Evolutionary conservation across 2,888 invertebrate species (phyloP).

Genomic region (Dryadula phaetusa): DNA sequence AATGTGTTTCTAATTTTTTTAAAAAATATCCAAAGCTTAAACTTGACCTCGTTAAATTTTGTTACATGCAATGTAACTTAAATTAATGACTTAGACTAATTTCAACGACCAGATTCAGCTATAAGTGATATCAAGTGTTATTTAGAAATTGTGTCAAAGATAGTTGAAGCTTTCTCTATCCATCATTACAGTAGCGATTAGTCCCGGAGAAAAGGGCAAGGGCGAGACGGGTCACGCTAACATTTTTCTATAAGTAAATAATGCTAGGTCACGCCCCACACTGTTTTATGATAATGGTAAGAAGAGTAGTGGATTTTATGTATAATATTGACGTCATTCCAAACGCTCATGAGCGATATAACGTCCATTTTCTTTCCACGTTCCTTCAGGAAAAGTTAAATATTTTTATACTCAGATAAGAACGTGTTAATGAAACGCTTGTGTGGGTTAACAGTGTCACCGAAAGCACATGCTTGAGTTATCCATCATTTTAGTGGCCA

Average conservation of each 20-base stretch:
- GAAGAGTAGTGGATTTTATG: constrained; percentile 1
- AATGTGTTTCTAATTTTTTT: neutral
- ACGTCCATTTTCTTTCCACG: neutral
- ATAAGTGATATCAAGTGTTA: neutral
- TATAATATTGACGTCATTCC: constrained; percentile 14
- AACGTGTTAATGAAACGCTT: constrained; percentile 34
- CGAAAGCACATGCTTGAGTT: constrained; percentile 59
- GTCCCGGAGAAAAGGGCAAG: constrained; percentile 17
- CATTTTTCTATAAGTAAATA: constrained; percentile 22
- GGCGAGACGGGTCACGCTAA: constrained; percentile 23
- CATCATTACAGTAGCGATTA: constrained; percentile 6
- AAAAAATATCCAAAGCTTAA: neutral
- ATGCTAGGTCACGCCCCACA: constrained; percentile 18
- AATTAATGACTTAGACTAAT: neutral
- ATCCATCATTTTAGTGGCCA: constrained; percentile 75
- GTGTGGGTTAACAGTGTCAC: constrained; percentile 50
- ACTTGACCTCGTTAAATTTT: constrained; percentile 20
- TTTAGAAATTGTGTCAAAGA: constrained; percentile 6
- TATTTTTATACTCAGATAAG: neutral
- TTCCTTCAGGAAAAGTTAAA: neutral
- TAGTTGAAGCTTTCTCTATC: constrained; percentile 1
- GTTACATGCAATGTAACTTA: neutral
- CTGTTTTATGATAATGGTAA: constrained; percentile 15
- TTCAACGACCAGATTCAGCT: neutral
- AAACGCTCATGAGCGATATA: neutral